phyloP scores from a whole-genome alignment of 2,797 vertebrate genomes.

The Peromyscus attwateri region DNA sequence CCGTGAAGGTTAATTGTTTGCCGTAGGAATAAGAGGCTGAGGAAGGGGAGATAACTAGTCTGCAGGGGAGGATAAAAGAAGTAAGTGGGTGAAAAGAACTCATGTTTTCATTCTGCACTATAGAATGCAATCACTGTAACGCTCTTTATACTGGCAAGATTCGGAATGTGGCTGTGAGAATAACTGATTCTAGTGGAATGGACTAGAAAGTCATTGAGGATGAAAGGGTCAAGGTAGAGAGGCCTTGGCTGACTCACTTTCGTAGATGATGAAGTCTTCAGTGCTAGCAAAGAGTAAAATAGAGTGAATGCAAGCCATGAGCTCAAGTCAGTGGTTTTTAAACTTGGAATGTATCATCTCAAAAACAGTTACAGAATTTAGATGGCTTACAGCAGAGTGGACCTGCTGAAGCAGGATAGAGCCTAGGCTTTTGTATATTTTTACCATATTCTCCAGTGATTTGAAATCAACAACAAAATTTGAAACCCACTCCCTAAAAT shows the following conservation, averaged over 20 bases:
- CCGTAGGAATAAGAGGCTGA: neutral
- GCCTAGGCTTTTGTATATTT: neutral
- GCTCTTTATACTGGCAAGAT: neutral
- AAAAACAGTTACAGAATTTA: neutral
- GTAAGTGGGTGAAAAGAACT: neutral
- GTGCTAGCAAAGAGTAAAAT: neutral
- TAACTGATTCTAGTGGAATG: neutral
- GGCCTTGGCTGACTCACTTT: neutral
- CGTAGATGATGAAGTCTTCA: neutral
- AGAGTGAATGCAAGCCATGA: neutral
- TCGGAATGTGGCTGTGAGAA: neutral
- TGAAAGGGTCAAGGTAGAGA: neutral
- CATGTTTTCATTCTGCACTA: neutral
- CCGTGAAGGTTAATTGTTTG: neutral
- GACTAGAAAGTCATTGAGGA: neutral
- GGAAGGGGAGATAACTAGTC: neutral
- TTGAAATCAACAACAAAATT: slow-evolving; percentile 20
- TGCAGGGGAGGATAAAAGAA: neutral
- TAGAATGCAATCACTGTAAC: neutral
- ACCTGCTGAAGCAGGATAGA: neutral
- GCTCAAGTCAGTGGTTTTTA: neutral
- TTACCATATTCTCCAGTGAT: slow-evolving; percentile 13
- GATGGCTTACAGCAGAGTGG: neutral
- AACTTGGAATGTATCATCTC: neutral
- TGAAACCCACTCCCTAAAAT: neutral